Base-by-base conservation (phyloP, 2,797 vertebrate genomes). In the Otus scops region DNA sequence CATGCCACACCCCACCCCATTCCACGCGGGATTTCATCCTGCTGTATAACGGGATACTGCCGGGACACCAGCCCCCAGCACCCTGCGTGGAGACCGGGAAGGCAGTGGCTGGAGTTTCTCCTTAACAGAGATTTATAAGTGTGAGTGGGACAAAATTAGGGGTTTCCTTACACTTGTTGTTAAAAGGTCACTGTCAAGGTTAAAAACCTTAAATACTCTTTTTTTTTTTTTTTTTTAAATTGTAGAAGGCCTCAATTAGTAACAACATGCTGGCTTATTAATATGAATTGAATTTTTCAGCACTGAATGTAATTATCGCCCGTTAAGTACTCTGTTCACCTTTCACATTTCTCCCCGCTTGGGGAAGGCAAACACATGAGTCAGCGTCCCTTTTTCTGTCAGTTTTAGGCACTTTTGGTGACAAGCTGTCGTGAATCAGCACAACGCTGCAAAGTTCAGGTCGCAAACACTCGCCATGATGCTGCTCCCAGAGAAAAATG, bases 331-430 rank as follows among this genome's bases (percentile, higher is more conserved):
- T 95, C 92, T 76, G 88, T 78, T 95, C 96, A 95, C 95, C 94
- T 96, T 96, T 96, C 94, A 86, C 95, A 88, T 92, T 86, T 86
- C 74, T 93, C 80, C 76, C 77, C 17, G 12, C 79, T 89, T 1
- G 10, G 69, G 80, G 65, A 96, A 95, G 83, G 96, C 91, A 94
- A 96, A 96, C 95, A 65, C 92, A 95, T 96, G 96, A 97, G 89
- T 97, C 96, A 94, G 96, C 85, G 28, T 86, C 91, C 91, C 89
- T 92, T 93, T 94, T 92, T 71, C 89, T 90, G 89, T 81, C 69
- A 23, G 34, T 91, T 95, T 95, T 34, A 69, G 80, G 94, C 88
- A 86, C 48, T 75, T 94, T 93, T 2, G 3, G 82, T 94, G 96
- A 95, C 85, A 90, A 93, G 82, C 65, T 5, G 10, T 47, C 54